Evolutionary conservation across 2,113 vertebrate genomes (phyloP).

Genomic region (Chrysemys picta): DNA sequence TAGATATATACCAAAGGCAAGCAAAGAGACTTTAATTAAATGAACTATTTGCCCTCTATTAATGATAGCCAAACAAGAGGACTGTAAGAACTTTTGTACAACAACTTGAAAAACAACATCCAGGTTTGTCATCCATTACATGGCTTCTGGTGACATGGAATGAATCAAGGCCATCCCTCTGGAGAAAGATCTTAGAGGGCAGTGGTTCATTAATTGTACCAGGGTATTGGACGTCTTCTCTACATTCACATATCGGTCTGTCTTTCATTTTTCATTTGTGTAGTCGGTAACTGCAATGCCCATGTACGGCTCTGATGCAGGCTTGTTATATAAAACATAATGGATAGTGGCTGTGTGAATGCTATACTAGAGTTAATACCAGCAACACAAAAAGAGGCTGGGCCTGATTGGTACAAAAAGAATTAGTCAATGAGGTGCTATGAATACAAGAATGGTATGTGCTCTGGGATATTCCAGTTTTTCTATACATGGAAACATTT

Average conservation of each 20-base stretch:
- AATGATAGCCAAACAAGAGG: constrained; percentile 44
- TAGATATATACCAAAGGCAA: constrained; percentile 2
- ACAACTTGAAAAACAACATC: neutral
- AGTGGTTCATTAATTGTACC: neutral
- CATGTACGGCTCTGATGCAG: neutral
- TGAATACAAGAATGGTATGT: no score
- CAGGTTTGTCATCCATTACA: neutral
- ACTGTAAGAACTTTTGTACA: neutral
- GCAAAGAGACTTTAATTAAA: constrained; percentile 41
- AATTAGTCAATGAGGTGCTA: no score
- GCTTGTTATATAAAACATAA: no score
- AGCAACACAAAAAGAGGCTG: no score
- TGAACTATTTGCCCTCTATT: constrained; percentile 46
- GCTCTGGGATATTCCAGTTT: no score
- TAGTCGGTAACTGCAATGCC: neutral
- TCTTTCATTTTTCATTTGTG: neutral
- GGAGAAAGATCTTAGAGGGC: neutral
- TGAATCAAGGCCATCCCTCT: neutral
- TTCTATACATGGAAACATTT: no score
- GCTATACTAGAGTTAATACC: no score
- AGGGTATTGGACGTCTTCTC: no score
- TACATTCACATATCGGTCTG: neutral
- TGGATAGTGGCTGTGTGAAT: no score
- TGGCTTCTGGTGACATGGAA: neutral
- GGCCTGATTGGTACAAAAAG: no score